Conservation (phyloP, 2,113 vertebrate species). For the Porphyrio hochstetteri region DNA sequence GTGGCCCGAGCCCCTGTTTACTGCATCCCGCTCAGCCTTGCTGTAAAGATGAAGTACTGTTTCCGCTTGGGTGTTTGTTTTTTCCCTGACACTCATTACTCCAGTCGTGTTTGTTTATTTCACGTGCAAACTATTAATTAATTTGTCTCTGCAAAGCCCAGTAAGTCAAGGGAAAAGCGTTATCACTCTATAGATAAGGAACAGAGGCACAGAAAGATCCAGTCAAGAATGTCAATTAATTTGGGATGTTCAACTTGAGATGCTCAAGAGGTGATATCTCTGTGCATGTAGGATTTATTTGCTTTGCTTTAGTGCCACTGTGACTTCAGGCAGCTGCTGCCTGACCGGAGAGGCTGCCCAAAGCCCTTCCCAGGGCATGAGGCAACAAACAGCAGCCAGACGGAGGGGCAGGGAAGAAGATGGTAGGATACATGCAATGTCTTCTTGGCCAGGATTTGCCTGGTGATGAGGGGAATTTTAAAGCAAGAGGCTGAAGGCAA, state of each 20-base stretch:
- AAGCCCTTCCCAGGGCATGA: not conserved
- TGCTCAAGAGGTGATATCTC: not conserved
- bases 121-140: slow-evolving; percentile 12
- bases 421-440: accelerated
- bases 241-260: not conserved
- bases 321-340: not conserved
- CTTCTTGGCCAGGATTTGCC: not conserved
- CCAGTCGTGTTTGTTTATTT: not conserved
- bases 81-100: not conserved
- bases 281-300: accelerated
- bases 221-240: not conserved
- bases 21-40: not conserved
- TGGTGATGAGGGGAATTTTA: not conserved
- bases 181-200: not conserved
- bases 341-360: not conserved
- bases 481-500: not conserved
- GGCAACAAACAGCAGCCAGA: not conserved
- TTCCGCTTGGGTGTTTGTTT: not conserved
- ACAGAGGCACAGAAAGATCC: not conserved
- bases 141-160: slow-evolving; percentile 17
- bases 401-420: not conserved
- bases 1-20: slow-evolving; percentile 10
- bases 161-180: not conserved
- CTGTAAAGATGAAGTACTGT: not conserved
- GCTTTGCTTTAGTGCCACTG: not conserved